A percentile compares a stretch with the other conserved stretches of the same genome.
Conservation (phyloP, 2,113 vertebrate genomes). For the Anhinga anhinga region DNA sequence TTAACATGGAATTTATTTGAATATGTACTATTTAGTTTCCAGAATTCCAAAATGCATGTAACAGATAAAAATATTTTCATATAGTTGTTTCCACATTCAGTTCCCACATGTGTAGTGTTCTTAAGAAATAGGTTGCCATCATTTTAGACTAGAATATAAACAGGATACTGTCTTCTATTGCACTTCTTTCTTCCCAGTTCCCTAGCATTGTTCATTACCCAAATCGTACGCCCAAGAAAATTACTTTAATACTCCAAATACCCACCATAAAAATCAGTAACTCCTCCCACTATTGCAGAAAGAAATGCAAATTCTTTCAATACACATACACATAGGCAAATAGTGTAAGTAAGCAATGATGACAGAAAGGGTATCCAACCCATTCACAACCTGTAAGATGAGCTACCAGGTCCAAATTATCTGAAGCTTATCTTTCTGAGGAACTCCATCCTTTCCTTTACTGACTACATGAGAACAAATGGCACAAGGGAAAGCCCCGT, state of each 20-base stretch:
- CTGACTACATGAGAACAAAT: neutral
- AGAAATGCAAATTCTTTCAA: neutral
- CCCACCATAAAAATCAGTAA: neutral
- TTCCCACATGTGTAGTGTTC: neutral
- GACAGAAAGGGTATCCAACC: neutral
- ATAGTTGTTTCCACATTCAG: neutral
- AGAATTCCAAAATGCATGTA: neutral
- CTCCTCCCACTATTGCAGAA: neutral
- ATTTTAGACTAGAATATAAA: neutral
- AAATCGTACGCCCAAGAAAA: neutral
- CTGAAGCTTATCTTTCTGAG: neutral
- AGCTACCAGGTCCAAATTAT: neutral
- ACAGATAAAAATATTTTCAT: neutral
- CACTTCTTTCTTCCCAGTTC: neutral
- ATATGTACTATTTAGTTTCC: neutral
- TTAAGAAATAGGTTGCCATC: neutral
- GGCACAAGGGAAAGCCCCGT: neutral
- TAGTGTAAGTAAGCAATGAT: neutral
- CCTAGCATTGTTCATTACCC: neutral
- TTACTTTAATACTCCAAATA: neutral
- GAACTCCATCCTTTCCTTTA: neutral
- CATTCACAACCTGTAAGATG: neutral
- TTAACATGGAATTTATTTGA: neutral
- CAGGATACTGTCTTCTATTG: neutral
- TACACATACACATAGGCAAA: neutral